A percentile compares a stretch with the other conserved stretches of the same genome.
phyloP scores from a whole-genome alignment of 1,140 invertebrate species.

The Solenopsis invicta region DNA sequence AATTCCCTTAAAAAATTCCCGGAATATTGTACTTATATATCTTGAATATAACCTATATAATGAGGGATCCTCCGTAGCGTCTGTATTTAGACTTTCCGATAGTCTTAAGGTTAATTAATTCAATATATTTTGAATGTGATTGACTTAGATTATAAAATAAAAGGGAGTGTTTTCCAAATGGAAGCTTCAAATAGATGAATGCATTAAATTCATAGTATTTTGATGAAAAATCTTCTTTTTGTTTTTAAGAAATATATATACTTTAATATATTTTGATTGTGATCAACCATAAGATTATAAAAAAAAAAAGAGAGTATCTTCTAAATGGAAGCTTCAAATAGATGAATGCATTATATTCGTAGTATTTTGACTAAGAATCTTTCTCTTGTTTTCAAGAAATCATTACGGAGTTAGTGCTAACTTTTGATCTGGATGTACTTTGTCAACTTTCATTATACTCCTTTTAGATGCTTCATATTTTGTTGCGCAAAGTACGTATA shows the following conservation, averaged over 20 bases:
- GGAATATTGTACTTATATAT: too few relatives aligned
- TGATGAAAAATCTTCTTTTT: neutral
- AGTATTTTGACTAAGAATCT: neutral
- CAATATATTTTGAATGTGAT: neutral
- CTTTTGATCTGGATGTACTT: constrained; percentile 45
- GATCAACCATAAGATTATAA: neutral
- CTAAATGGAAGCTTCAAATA: neutral
- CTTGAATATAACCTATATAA: too few relatives aligned
- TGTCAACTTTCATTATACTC: constrained; percentile 27
- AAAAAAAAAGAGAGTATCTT: neutral
- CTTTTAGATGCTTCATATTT: constrained; percentile 38
- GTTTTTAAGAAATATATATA: constrained; percentile 30
- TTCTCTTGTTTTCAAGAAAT: constrained; percentile 25
- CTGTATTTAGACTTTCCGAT: too few relatives aligned
- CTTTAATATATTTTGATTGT: neutral
- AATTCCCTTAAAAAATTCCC: too few relatives aligned
- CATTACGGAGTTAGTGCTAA: neutral
- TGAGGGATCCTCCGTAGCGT: too few relatives aligned
- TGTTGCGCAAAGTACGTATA: constrained; percentile 20
- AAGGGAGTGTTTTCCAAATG: neutral
- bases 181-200: neutral
- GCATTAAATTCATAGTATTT: constrained; percentile 18
- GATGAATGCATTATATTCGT: constrained; percentile 27
- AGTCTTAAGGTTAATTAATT: too few relatives aligned
- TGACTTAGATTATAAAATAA: neutral